Percentiles rank a stretch among this genome's conserved stretches.
Evolutionary conservation across 2,888 invertebrate species (phyloP).

Genomic region (Hypena proboscidalis): DNA sequence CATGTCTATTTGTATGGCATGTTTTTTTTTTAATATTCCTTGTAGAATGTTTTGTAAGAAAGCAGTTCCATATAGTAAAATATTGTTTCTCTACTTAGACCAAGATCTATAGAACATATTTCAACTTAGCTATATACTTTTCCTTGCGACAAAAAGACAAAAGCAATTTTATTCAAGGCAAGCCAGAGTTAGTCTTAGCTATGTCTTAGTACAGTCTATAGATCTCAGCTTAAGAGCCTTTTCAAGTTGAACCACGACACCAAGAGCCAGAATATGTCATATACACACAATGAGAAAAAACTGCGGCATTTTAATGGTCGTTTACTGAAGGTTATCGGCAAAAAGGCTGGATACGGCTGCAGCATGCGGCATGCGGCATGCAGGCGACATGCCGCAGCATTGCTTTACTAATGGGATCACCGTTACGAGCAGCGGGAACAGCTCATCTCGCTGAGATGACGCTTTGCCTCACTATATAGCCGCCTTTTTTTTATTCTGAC

Average conservation of each 20-base stretch:
- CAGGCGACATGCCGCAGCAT: slow-evolving; percentile 25
- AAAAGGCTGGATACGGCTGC: slow-evolving; percentile 25
- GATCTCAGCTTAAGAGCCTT: too few species aligned
- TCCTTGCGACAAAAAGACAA: too few species aligned
- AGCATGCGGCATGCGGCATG: slow-evolving; percentile 35
- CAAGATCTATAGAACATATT: too few species aligned
- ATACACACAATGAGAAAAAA: slow-evolving; percentile 36
- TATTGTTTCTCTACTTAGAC: too few species aligned
- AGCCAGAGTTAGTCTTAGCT: too few species aligned
- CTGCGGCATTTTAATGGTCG: slow-evolving; percentile 36
- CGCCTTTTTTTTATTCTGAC: slow-evolving; percentile 24
- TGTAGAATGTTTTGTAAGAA: too few species aligned
- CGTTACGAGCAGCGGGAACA: slow-evolving; percentile 48
- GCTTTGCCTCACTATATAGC: slow-evolving; percentile 36
- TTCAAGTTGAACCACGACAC: slow-evolving; percentile 11
- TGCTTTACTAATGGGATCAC: slow-evolving; percentile 52
- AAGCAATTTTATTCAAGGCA: too few species aligned
- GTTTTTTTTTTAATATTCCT: too few species aligned
- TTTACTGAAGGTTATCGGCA: slow-evolving; percentile 32
- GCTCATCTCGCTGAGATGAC: slow-evolving; percentile 39
- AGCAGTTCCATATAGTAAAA: too few species aligned
- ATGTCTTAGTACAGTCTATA: too few species aligned
- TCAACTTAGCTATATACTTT: too few species aligned
- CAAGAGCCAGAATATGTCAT: slow-evolving; percentile 25
- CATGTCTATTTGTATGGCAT: too few species aligned